Evolutionary conservation across 2,888 invertebrate species (phyloP).

Genomic region (Mimachlamys varia): DNA sequence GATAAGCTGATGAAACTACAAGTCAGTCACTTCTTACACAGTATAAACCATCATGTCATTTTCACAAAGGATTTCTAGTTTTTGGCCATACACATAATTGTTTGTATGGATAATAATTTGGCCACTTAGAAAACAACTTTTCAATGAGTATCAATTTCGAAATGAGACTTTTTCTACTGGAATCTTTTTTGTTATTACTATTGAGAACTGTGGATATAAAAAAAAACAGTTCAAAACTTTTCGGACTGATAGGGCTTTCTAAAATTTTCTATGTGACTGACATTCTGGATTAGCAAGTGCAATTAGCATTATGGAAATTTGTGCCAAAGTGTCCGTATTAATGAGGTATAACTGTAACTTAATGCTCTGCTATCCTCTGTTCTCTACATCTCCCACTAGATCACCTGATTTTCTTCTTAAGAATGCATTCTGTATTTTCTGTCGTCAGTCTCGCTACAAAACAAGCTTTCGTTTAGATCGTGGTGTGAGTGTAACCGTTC

Average conservation of each 20-base stretch:
- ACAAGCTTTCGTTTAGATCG: conserved; percentile 21
- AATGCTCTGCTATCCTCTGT: conserved; percentile 10
- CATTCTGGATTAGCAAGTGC: background rate
- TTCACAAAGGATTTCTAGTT: background rate
- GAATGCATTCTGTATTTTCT: conserved; percentile 8
- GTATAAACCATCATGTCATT: too few species aligned
- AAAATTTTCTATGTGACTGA: too few species aligned
- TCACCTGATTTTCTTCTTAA: background rate
- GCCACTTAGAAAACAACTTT: too few species aligned
- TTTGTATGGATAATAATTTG: background rate
- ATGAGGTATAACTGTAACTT: background rate
- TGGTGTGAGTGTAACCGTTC: conserved; percentile 21
- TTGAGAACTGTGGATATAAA: too few species aligned
- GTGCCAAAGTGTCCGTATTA: background rate
- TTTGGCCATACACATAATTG: background rate
- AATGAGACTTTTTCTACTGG: too few species aligned
- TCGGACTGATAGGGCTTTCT: too few species aligned
- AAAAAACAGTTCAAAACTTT: too few species aligned
- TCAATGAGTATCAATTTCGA: too few species aligned
- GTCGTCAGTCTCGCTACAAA: conserved; percentile 23
- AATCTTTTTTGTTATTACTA: too few species aligned
- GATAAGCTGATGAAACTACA: background rate
- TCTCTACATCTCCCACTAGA: background rate
- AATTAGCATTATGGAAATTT: background rate
- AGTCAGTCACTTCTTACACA: background rate